Evolutionary conservation across 2,113 vertebrate species (phyloP), one percentile per base, ranked within the genome.

Genomic region (Lophochroa leadbeateri): DNA sequence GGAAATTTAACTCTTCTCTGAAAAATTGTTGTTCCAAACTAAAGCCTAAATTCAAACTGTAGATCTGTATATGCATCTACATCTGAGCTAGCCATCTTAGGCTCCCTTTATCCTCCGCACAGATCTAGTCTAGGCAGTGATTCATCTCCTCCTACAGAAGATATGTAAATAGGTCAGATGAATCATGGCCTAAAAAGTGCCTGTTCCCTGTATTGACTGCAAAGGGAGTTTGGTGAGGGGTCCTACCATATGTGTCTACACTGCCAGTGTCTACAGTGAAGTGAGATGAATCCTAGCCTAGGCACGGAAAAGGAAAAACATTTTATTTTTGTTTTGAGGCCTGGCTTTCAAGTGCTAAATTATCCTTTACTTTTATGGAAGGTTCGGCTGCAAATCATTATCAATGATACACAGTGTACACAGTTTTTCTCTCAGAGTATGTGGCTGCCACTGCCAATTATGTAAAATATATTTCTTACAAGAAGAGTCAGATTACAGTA

Each of bases 151-250:
- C 96, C 95, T 89, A 95, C 96, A 95, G 81, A 63, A 96, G 91
- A 79, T 93, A 92, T 68, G 93, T 91, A 97, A 97, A 97, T 96
- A 96, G 96, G 95, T 96, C 95, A 97, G 94, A 96, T 97, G 96
- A 97, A 96, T 97, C 96, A 97, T 57, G 96, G 96, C 96, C 95
- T 89, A 97, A 94, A 94, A 96, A 97, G 91, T 94, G 94, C 91
- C 89, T 96, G 91, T 90, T 96, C 86, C 86, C 58, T 61, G 24
- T 75, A 84, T 44, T 87, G 91, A 82, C 95, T 97, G 95, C 84
- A 95, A 89, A 94, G 33, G 47, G 65, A 91, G 81, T 81, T 75
- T 47, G 69, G 77, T 94, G 94, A 89, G 71, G 87, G 86, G 77
- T 76, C 86, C 76, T 60, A 79, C 94, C 84, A 57, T 87, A 84